phyloP scores from a whole-genome alignment of 2,888 invertebrate genomes.

The Mimas tiliae region DNA sequence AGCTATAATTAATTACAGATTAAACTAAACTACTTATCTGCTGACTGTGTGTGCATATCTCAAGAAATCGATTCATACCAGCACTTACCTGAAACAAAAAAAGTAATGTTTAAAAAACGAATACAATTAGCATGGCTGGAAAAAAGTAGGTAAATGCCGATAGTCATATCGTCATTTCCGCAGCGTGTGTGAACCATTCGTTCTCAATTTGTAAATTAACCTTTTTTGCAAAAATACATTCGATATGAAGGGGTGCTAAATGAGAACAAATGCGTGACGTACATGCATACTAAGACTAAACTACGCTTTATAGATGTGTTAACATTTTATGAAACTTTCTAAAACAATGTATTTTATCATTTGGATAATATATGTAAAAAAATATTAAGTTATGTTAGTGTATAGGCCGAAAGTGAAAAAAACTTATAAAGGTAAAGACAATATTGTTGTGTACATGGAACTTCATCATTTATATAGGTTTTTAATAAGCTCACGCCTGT shows the following conservation, averaged over 20 bases:
- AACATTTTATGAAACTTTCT: not conserved
- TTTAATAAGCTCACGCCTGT: too few species aligned
- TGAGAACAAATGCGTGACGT: slow-evolving; percentile 7
- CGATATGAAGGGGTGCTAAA: not conserved
- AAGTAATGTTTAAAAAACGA: slow-evolving; percentile 39
- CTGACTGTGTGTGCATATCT: slow-evolving; percentile 26
- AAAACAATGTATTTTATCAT: not conserved
- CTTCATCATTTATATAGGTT: too few species aligned
- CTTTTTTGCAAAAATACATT: not conserved
- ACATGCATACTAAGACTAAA: not conserved
- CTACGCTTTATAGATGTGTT: not conserved
- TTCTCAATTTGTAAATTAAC: not conserved
- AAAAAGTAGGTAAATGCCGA: slow-evolving; percentile 17
- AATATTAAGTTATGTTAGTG: too few species aligned
- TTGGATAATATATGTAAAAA: too few species aligned
- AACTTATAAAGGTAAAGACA: too few species aligned
- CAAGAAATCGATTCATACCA: slow-evolving; percentile 39
- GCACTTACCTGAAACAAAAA: slow-evolving; percentile 69
- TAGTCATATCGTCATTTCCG: slow-evolving; percentile 2
- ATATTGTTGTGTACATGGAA: too few species aligned
- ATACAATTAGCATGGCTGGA: slow-evolving; percentile 29
- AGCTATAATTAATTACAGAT: slow-evolving; percentile 14
- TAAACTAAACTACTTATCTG: slow-evolving; percentile 25
- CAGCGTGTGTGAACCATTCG: slow-evolving; percentile 1
- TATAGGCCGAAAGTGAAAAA: too few species aligned